These are phyloP conservation scores for Platichthys stellatus DNA, from an alignment of 2,113 vertebrate genomes.

Conservation along the genomic window DNA sequence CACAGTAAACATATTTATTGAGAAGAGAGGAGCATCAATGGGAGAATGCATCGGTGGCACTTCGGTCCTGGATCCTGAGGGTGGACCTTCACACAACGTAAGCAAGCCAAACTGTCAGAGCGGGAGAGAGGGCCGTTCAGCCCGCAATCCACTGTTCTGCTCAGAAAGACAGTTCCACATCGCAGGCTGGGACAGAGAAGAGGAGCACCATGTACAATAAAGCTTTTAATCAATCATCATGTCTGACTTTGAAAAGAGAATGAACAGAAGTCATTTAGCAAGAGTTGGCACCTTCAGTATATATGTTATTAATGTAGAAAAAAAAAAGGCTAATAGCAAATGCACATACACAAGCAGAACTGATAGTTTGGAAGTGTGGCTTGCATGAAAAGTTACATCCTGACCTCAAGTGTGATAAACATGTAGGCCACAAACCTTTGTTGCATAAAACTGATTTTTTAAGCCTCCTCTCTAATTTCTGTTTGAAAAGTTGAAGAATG, in stretches of 20 bases:
- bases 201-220: slow-evolving; percentile 74
- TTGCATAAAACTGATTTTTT: slow-evolving; percentile 30
- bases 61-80: slow-evolving; percentile 68
- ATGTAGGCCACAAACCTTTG: slow-evolving; percentile 11
- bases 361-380: slow-evolving; percentile 32
- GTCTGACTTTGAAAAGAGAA: slow-evolving; percentile 39
- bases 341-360: slow-evolving; percentile 41
- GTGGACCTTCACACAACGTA: slow-evolving; percentile 60
- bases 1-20: slow-evolving; percentile 79
- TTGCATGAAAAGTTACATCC: slow-evolving; percentile 29
- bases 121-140: slow-evolving; percentile 27
- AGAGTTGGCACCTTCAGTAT: slow-evolving; percentile 70
- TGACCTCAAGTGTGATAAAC: slow-evolving; percentile 7
- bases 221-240: slow-evolving; percentile 67
- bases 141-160: slow-evolving; percentile 33
- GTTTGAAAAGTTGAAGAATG: slow-evolving; percentile 11
- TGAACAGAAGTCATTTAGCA: slow-evolving; percentile 44
- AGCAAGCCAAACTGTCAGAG: slow-evolving; percentile 54
- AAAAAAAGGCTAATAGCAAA: slow-evolving; percentile 45
- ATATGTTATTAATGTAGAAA: slow-evolving; percentile 16
- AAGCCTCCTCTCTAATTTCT: slow-evolving; percentile 7
- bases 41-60: slow-evolving; percentile 69
- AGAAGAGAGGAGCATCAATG: slow-evolving; percentile 61
- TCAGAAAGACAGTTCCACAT: slow-evolving; percentile 38
- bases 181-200: slow-evolving; percentile 63